Evolutionary conservation across 2,113 vertebrate genomes (phyloP), one percentile per base, ranked within the genome.

Genomic region (Lamprotornis superbus): DNA sequence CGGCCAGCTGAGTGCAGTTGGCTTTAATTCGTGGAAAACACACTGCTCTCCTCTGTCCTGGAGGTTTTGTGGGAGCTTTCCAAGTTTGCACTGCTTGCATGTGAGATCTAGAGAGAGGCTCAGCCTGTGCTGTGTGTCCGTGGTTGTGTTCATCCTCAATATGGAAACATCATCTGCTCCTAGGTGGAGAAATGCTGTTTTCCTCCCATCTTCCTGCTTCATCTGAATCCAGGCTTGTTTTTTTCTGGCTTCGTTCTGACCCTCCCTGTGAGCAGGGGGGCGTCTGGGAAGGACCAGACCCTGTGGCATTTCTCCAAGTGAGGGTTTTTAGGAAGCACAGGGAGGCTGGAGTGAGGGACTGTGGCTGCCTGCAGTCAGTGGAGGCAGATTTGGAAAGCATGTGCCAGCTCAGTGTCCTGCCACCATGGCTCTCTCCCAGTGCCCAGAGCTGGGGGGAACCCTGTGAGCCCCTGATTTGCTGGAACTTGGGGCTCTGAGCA

Each of bases 11-110:
- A 61, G 42, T 4, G 5, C 2, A 5, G 4, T 56, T 67, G 33
- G 59, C 76, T 94, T 89, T 77, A 76, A 46, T 46, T 47, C 4
- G 2, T 60, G 89, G 83, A 71, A 86, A 83, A 61, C 17, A 20
- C 0, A 0, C 60, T 33, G n/a, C 68, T 89, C 59, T 52, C 25
- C 16, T 53, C 69, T 19, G 0, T 61, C 35, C 69, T 0, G 0
- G 47, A 37, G 68, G 35, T 57, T 75, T 22, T 55, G 69, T 49
- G 60, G 44, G 77, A 59, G 23, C 53, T 74, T 64, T 65, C 40
- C 42, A 28, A 28, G 53, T 52, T 71, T 60, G 33, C 44, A 13
- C 49, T 1, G 2, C 28, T 67, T 33, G n/a, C 39, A 33, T 0
- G 1, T 42, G 82, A 42, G 82, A 15, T 31, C 49, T 12, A 10